Percentiles rank a stretch among this genome's conserved stretches.
Evolutionary conservation across 2,797 vertebrate genomes (phyloP).

Genomic region (Rousettus madagascariensis): DNA sequence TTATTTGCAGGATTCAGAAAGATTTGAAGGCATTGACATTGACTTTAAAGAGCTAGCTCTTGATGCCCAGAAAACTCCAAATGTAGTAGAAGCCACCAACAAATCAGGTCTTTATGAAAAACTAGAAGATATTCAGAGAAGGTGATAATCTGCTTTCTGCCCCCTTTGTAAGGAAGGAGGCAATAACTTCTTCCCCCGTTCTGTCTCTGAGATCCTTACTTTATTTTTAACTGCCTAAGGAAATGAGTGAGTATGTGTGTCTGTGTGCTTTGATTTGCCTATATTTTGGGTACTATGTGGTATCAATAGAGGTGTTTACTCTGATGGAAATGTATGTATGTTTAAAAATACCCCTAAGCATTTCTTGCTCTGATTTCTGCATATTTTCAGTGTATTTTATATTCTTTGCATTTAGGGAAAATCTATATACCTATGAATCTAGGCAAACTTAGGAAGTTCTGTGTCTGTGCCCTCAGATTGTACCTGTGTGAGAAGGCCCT

Average conservation of each 20-base stretch:
- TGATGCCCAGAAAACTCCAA: constrained; percentile 90
- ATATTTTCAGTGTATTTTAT: neutral
- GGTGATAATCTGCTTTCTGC: constrained; percentile 76
- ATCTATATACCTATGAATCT: neutral
- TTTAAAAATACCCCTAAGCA: neutral
- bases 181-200: neutral
- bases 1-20: constrained; percentile 89
- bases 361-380: neutral
- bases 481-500: constrained; percentile 96
- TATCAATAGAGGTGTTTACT: neutral
- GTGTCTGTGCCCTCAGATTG: constrained; percentile 85
- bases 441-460: neutral
- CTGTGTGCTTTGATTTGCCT: neutral
- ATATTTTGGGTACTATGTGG: neutral
- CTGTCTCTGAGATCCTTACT: neutral
- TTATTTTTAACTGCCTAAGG: neutral
- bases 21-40: constrained; percentile 93
- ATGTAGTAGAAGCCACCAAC: constrained; percentile 94
- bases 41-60: constrained; percentile 93
- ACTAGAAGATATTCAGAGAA: constrained; percentile 93
- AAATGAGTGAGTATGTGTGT: neutral
- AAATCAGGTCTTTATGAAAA: constrained; percentile 90
- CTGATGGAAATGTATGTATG: neutral
- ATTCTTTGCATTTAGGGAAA: neutral
- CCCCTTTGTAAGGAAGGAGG: neutral